A percentile compares a stretch with the other conserved stretches of the same genome.
These are phyloP conservation scores for Pagrus major DNA, from an alignment of 2,113 vertebrate genomes.

Conservation along the genomic window DNA sequence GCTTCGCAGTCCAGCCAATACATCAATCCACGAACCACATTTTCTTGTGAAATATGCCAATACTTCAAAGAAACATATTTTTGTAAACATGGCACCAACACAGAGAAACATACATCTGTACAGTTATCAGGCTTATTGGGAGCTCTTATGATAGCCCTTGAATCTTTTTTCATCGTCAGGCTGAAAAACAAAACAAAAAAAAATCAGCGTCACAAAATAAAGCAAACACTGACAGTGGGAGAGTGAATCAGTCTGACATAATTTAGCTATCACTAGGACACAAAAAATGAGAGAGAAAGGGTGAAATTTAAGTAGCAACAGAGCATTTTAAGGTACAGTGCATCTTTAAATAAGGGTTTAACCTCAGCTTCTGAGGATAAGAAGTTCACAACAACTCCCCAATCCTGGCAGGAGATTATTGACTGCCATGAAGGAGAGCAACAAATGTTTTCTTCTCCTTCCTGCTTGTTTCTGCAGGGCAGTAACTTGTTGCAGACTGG, in stretches of 20 bases:
- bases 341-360: conserved; percentile 47
- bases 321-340: conserved; percentile 33
- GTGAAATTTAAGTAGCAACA: conserved; percentile 7
- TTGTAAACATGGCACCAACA: conserved; percentile 71
- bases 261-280: conserved; percentile 52
- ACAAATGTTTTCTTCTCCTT: conserved; percentile 28
- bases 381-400: conserved; percentile 7
- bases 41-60: conserved; percentile 36
- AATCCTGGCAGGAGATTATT: conserved; percentile 47
- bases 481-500: conserved; percentile 37
- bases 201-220: conserved; percentile 43
- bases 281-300: conserved; percentile 33
- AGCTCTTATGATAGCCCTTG: conserved; percentile 44
- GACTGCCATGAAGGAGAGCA: conserved; percentile 19
- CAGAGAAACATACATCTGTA: conserved; percentile 63
- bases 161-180: conserved; percentile 14
- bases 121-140: conserved; percentile 45
- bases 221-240: conserved; percentile 22
- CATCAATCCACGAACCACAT: conserved; percentile 29
- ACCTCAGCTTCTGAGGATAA: conserved; percentile 25
- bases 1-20: conserved; percentile 28
- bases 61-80: conserved; percentile 44
- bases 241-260: conserved; percentile 38
- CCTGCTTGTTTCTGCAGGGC: conserved; percentile 34
- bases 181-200: conserved; percentile 32